Base-by-base conservation (phyloP, 2,797 vertebrate genomes). In the Rhincodon typus region DNA sequence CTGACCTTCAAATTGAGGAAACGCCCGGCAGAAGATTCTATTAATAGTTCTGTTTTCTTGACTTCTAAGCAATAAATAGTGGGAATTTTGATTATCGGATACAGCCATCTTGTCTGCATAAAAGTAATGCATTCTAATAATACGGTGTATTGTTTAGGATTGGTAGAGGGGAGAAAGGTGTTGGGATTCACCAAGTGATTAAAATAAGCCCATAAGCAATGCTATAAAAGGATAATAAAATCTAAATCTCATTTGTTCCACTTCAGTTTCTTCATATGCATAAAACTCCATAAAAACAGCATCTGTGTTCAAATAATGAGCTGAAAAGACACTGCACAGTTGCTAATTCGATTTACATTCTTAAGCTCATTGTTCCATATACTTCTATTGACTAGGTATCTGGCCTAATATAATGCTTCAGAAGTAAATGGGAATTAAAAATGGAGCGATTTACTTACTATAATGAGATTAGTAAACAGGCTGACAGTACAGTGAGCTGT, bases 201-300 rank as follows among this genome's bases (percentile, higher is more conserved):
- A 96, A 96, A 96, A 97, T 96, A 95, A 96, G 96, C 96, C 96
- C 95, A 93, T 69, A 96, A 90, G 96, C 96, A 96, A 96, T 50
- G 95, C 97, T 96, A 96, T 97, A 97, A 97, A 98, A 97, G 96
- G 96, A 97, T 96, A 97, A 97, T 98, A 97, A 97, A 98, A 97
- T 97, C 96, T 96, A 97, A 97, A 97, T 97, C 97, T 97, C 97
- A 97, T 97, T 97, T 97, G 97, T 97, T 98, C 97, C 97, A 96
- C 97, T 97, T 97, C 96, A 91, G 95, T 96, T 96, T 97, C 96
- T 96, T 96, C 0, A 21, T 96, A 96, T 96, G 96, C 96, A 96
- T 96, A 97, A 97, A 96, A 90, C 96, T 97, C 96, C 97, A 96
- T 97, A 97, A 97, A 97, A 95, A 77, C 42, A 34, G 94, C 94